phyloP scores from a whole-genome alignment of 2,888 invertebrate genomes.

The Ochropacha duplaris region DNA sequence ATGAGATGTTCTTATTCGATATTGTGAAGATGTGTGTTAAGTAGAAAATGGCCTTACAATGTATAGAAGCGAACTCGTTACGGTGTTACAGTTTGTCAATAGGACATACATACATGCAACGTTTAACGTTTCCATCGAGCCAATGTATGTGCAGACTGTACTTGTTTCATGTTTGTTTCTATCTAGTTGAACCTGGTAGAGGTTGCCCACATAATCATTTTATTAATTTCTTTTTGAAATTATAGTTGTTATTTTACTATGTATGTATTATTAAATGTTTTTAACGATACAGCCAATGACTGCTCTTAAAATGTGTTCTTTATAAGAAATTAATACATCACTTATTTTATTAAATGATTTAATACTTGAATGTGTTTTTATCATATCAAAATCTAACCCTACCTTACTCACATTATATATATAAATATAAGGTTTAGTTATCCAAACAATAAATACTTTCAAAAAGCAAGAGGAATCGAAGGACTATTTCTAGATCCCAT shows the following conservation, averaged over 20 bases:
- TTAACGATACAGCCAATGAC: constrained; percentile 61
- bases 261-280: constrained; percentile 39
- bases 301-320: constrained; percentile 78
- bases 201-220: constrained; percentile 25
- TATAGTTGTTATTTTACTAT: constrained; percentile 22
- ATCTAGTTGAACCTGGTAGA: constrained; percentile 28
- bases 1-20: constrained; percentile 45
- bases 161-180: constrained; percentile 37
- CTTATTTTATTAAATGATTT: constrained; percentile 82
- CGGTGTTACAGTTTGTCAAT: constrained; percentile 32
- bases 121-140: constrained; percentile 14
- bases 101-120: constrained; percentile 22
- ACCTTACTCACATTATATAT: neutral
- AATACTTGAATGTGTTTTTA: constrained; percentile 43
- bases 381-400: neutral
- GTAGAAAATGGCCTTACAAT: constrained; percentile 52
- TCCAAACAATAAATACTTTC: neutral
- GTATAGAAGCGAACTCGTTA: constrained; percentile 40
- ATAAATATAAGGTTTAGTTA: too few relatives aligned
- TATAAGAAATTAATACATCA: constrained; percentile 77
- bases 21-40: constrained; percentile 53
- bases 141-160: constrained; percentile 10
- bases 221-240: constrained; percentile 18
- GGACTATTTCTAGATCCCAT: neutral
- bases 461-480: neutral